Percentiles rank a stretch among this genome's conserved stretches.
These are phyloP conservation scores for Didymodactylos carnosus DNA, from an alignment of 2,888 invertebrate species.

Conservation along the genomic window DNA sequence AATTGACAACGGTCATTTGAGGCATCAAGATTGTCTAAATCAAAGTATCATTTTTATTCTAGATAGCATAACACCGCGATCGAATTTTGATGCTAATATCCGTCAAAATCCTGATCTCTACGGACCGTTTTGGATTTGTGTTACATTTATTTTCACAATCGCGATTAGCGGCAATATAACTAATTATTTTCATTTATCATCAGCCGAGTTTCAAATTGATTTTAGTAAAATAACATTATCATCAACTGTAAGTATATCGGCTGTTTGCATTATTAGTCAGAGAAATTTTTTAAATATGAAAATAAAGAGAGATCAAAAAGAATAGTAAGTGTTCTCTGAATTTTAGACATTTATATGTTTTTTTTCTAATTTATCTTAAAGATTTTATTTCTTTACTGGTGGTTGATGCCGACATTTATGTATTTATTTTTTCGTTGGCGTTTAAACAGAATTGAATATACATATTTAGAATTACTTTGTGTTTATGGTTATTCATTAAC, in stretches of 20 bases:
- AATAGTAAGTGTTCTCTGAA: too few species aligned
- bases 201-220: conserved; percentile 64
- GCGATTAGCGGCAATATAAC: conserved; percentile 79
- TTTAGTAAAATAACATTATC: conserved; percentile 47
- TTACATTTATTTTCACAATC: conserved; percentile 77
- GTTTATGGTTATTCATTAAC: conserved; percentile 83
- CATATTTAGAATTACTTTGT: conserved; percentile 66
- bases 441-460: conserved; percentile 35
- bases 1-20: too few species aligned
- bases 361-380: not conserved
- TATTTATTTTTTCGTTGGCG: conserved; percentile 72
- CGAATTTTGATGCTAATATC: conserved; percentile 29
- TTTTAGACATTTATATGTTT: not conserved
- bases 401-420: conserved; percentile 58
- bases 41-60: too few species aligned
- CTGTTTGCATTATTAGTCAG: too few species aligned
- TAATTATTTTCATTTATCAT: not conserved
- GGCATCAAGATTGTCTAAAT: too few species aligned
- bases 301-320: too few species aligned
- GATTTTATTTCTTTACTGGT: conserved; percentile 60
- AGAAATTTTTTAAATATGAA: too few species aligned
- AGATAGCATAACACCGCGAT: conserved; percentile 56
- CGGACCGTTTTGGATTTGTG: conserved; percentile 73
- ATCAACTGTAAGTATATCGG: not conserved
- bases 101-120: conserved; percentile 16